These are phyloP conservation scores for Acanthacorydalis orientalis DNA, from an alignment of 2,888 invertebrate genomes.

Conservation along the genomic window DNA sequence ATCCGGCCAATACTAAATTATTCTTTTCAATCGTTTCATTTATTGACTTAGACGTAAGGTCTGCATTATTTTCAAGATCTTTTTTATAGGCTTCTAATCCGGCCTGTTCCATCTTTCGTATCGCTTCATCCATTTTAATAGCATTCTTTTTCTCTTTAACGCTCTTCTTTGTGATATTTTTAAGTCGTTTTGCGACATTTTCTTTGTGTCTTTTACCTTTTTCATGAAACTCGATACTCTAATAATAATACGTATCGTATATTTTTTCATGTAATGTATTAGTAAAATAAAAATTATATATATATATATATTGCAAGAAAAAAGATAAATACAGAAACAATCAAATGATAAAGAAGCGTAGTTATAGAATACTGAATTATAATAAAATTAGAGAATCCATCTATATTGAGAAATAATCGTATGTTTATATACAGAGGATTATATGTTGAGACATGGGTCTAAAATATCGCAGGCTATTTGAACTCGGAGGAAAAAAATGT, in stretches of 20 bases:
- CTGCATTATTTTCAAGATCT: conserved; percentile 58
- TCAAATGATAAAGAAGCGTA: too few relatives aligned
- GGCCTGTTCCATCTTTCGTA: conserved; percentile 79
- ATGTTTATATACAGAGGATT: too few relatives aligned
- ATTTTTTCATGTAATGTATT: not conserved
- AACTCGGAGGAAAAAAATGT: too few relatives aligned
- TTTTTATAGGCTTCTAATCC: conserved; percentile 76
- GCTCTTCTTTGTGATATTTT: conserved; percentile 70
- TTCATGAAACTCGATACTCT: conserved; percentile 92
- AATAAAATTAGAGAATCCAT: too few relatives aligned
- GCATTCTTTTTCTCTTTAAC: conserved; percentile 62
- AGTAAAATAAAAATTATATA: not conserved
- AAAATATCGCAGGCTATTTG: too few relatives aligned
- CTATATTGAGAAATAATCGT: too few relatives aligned
- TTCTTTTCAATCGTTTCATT: conserved; percentile 19
- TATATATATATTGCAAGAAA: not conserved
- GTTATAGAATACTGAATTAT: too few relatives aligned
- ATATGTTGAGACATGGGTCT: too few relatives aligned
- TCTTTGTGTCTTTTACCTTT: conserved; percentile 83
- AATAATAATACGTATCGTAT: conserved; percentile 20
- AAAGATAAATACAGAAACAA: conserved; percentile 4
- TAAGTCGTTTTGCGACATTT: conserved; percentile 74
- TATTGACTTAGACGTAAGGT: conserved; percentile 38
- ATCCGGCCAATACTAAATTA: conserved; percentile 18
- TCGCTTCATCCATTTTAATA: conserved; percentile 58